These are phyloP conservation scores for Ferdinandea cuprea DNA, from an alignment of 2,888 invertebrate genomes.

Conservation along the genomic window DNA sequence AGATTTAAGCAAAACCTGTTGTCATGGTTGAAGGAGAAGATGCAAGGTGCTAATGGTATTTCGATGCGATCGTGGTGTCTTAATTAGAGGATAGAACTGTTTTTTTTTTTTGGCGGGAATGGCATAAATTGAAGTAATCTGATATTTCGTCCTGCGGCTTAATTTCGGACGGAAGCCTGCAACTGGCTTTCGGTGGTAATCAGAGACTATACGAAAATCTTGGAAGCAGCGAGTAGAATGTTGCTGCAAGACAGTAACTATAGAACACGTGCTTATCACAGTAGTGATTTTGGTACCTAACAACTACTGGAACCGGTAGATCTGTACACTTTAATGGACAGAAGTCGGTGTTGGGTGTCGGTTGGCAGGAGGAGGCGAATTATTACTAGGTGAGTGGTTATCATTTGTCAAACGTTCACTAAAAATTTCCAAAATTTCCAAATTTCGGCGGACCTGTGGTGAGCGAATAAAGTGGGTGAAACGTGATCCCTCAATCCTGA, in stretches of 20 bases:
- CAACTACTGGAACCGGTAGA: too few relatives aligned
- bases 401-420: too few relatives aligned
- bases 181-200: slow-evolving; percentile 35
- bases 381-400: too few relatives aligned
- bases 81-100: slow-evolving; percentile 56
- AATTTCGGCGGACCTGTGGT: too few relatives aligned
- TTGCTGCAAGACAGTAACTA: neutral
- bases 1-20: slow-evolving; percentile 54
- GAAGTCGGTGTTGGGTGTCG: too few relatives aligned
- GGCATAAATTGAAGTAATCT: slow-evolving; percentile 49
- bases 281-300: neutral
- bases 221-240: slow-evolving; percentile 5
- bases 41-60: slow-evolving; percentile 71
- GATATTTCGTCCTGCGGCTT: slow-evolving; percentile 45
- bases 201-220: slow-evolving; percentile 41
- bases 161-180: slow-evolving; percentile 47
- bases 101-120: slow-evolving; percentile 44
- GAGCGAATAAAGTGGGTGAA: too few relatives aligned
- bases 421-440: too few relatives aligned
- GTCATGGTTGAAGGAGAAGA: slow-evolving; percentile 22
- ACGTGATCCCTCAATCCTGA: too few relatives aligned
- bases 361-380: too few relatives aligned
- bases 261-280: slow-evolving; percentile 34
- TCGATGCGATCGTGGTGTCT: slow-evolving; percentile 62
- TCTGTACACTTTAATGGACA: too few relatives aligned